A percentile compares a stretch with the other conserved stretches of the same genome.
phyloP scores from a whole-genome alignment of 2,113 vertebrate species.

The Anarrhichthys ocellatus region DNA sequence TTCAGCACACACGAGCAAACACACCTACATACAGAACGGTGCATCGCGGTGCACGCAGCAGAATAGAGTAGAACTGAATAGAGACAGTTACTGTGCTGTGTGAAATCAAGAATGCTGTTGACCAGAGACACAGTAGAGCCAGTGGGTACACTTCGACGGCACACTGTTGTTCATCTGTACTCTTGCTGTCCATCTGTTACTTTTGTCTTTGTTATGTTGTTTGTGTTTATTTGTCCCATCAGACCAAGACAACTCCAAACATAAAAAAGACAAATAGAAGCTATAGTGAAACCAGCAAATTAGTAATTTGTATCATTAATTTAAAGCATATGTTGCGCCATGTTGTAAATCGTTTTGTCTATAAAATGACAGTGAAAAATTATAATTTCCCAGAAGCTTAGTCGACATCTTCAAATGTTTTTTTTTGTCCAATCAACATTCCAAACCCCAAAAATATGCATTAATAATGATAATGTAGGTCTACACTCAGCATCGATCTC shows the following conservation, averaged over 20 bases:
- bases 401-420: background rate
- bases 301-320: background rate
- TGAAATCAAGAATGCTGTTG: background rate
- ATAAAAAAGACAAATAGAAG: background rate
- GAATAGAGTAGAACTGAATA: slow-evolving; percentile 2
- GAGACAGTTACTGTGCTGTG: background rate
- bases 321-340: background rate
- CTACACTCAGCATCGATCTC: background rate
- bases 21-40: slow-evolving; percentile 29
- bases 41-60: background rate
- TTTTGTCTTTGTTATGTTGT: slow-evolving; percentile 63
- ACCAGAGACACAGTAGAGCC: background rate
- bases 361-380: background rate
- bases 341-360: background rate
- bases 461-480: background rate
- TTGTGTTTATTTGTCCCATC: slow-evolving; percentile 52
- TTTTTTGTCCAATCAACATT: background rate
- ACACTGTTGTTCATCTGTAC: slow-evolving; percentile 51
- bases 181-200: slow-evolving; percentile 56
- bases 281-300: background rate
- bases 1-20: slow-evolving; percentile 39
- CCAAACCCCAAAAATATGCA: background rate
- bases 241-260: slow-evolving; percentile 21
- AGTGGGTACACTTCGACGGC: slow-evolving; percentile 29
- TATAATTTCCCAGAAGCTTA: background rate